Evolutionary conservation across 2,888 invertebrate genomes (phyloP).

Genomic region (Andrena fulva): DNA sequence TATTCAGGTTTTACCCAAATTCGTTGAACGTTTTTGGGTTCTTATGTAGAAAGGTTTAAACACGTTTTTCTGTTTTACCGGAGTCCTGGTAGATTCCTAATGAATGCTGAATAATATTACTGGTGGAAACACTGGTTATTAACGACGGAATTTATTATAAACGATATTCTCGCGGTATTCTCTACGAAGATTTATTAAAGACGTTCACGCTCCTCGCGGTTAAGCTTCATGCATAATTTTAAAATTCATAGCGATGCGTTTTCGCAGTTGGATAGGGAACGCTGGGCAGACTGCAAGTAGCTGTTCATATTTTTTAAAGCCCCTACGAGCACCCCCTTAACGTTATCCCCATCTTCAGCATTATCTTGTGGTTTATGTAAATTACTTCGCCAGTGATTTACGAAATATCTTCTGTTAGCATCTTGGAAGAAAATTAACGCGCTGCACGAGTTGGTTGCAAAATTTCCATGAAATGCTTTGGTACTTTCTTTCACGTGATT

Average conservation of each 20-base stretch:
- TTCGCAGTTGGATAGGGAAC: conserved; percentile 9
- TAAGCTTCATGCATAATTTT: not conserved
- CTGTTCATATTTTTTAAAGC: conserved; percentile 23
- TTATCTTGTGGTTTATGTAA: conserved; percentile 48
- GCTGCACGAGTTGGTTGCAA: not conserved
- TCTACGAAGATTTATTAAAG: not conserved
- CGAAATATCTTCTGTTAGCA: conserved; percentile 37
- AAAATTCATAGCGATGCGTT: conserved; percentile 7
- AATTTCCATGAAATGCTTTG: not conserved
- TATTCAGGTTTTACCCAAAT: conserved; percentile 3
- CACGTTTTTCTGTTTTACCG: not conserved
- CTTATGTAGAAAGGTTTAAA: conserved; percentile 20
- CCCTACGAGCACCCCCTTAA: not conserved
- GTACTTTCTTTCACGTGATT: not conserved
- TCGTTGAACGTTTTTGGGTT: conserved; percentile 2
- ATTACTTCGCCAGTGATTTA: conserved; percentile 42
- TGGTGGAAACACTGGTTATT: too few species aligned
- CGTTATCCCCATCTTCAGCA: conserved; percentile 14
- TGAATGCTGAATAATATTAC: too few species aligned
- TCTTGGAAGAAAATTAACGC: conserved; percentile 42
- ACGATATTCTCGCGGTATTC: not conserved
- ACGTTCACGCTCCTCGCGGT: not conserved
- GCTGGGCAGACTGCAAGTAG: not conserved
- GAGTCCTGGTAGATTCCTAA: not conserved
- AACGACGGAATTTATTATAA: too few species aligned